These are phyloP conservation scores for Zaprionus ghesquierei DNA, from an alignment of 1,140 invertebrate genomes.

Conservation along the genomic window DNA sequence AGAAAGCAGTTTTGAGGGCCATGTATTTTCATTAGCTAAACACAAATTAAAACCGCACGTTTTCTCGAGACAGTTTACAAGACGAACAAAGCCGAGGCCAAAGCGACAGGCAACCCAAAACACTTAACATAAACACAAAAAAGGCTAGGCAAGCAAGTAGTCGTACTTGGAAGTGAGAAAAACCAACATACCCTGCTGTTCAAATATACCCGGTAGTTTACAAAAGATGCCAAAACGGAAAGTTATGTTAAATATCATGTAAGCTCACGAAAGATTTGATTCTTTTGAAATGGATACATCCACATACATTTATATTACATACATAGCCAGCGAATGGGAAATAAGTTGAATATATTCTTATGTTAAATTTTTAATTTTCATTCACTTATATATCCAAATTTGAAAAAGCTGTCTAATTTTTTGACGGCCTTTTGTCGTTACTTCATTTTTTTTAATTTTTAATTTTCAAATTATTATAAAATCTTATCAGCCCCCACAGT, in stretches of 20 bases:
- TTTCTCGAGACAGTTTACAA: slow-evolving; percentile 30
- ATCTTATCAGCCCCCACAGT: too few species aligned
- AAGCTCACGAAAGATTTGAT: not conserved
- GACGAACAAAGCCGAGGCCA: slow-evolving; percentile 4
- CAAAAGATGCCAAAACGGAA: not conserved
- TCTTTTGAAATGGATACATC: not conserved
- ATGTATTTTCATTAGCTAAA: slow-evolving; percentile 70
- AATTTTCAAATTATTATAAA: too few species aligned
- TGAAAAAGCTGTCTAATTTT: not conserved
- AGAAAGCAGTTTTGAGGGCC: not conserved
- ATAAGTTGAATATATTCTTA: not conserved
- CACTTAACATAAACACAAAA: slow-evolving; percentile 71
- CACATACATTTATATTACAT: not conserved
- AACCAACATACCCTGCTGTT: slow-evolving; percentile 61
- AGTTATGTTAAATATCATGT: not conserved
- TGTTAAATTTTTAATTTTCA: not conserved
- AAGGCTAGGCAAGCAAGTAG: slow-evolving; percentile 49
- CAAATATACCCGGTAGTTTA: slow-evolving; percentile 31
- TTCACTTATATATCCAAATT: not conserved
- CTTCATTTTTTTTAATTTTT: not conserved
- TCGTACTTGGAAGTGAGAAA: slow-evolving; percentile 45
- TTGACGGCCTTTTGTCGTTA: not conserved
- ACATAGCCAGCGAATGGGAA: not conserved
- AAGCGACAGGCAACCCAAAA: slow-evolving; percentile 35
- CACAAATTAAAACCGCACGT: slow-evolving; percentile 71